A percentile compares a stretch with the other conserved stretches of the same genome.
Evolutionary conservation across 2,888 invertebrate species (phyloP).

Genomic region (Saturnia pavonia): DNA sequence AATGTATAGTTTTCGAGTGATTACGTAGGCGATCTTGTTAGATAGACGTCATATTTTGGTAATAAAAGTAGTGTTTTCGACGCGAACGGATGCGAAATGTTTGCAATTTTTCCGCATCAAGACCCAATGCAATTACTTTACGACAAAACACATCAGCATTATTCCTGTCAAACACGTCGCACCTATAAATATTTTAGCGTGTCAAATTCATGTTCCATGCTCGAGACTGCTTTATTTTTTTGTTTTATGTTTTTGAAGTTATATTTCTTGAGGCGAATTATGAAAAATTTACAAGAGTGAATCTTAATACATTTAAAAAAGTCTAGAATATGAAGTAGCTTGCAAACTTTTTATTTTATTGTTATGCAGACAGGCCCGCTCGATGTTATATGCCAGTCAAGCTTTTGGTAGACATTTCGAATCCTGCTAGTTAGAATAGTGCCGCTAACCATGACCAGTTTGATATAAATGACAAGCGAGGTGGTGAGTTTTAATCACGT

Average conservation of each 20-base stretch:
- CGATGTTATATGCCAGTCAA: too few relatives aligned
- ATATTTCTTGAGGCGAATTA: neutral
- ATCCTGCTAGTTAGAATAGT: too few relatives aligned
- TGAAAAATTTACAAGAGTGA: neutral
- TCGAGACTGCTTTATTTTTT: neutral
- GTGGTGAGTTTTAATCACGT: too few relatives aligned
- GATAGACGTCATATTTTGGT: constrained; percentile 21
- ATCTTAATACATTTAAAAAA: too few relatives aligned
- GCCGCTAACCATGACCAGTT: too few relatives aligned
- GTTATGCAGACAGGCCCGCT: too few relatives aligned
- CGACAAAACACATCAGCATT: constrained; percentile 21
- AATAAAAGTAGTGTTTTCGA: constrained; percentile 21
- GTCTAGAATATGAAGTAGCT: too few relatives aligned
- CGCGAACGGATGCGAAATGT: constrained; percentile 22
- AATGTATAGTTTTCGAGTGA: constrained; percentile 18
- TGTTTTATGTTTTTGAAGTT: neutral
- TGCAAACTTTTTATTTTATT: too few relatives aligned
- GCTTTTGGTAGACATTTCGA: too few relatives aligned
- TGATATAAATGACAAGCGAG: too few relatives aligned
- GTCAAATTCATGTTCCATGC: constrained; percentile 21
- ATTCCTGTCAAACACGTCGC: constrained; percentile 24
- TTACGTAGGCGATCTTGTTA: constrained; percentile 17
- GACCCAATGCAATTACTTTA: constrained; percentile 20
- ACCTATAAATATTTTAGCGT: constrained; percentile 24
- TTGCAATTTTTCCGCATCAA: constrained; percentile 23